These are phyloP conservation scores for Xestia rhomboidea DNA, from an alignment of 2,888 invertebrate species.

Conservation along the genomic window DNA sequence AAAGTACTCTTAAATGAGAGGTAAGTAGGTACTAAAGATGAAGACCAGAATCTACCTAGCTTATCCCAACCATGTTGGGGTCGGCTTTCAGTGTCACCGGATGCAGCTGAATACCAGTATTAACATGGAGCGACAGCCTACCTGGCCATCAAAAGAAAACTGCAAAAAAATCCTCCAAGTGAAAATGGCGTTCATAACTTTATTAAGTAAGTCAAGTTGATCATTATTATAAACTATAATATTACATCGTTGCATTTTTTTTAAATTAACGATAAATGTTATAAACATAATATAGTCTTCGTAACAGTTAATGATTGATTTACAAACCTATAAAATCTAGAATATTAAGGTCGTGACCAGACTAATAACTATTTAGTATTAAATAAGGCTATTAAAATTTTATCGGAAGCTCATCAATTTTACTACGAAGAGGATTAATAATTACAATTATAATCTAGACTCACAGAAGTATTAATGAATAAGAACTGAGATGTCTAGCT, in stretches of 20 bases:
- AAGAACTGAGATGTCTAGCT: neutral
- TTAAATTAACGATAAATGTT: neutral
- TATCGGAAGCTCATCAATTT: conserved; percentile 11
- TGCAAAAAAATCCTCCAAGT: neutral
- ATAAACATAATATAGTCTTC: neutral
- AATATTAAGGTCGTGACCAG: conserved; percentile 21
- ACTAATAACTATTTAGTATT: neutral
- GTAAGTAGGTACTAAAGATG: neutral
- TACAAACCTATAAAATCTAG: conserved; percentile 25
- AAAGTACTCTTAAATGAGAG: neutral
- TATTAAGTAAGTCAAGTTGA: neutral
- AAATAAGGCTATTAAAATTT: conserved; percentile 8
- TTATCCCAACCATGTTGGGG: neutral
- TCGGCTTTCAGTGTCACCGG: too few species aligned
- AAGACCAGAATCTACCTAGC: neutral
- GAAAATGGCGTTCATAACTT: neutral
- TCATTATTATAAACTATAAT: neutral
- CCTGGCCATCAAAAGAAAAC: neutral
- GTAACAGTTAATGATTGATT: conserved; percentile 10
- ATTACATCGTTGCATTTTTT: conserved; percentile 7
- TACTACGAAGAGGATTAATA: neutral
- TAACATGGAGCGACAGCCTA: neutral
- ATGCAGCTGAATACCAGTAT: neutral
- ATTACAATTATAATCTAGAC: neutral
- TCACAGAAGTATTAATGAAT: neutral